Evolutionary conservation across 2,113 vertebrate genomes (phyloP), one percentile per base, ranked within the genome.

Genomic region (Gallinago paraguaiae): DNA sequence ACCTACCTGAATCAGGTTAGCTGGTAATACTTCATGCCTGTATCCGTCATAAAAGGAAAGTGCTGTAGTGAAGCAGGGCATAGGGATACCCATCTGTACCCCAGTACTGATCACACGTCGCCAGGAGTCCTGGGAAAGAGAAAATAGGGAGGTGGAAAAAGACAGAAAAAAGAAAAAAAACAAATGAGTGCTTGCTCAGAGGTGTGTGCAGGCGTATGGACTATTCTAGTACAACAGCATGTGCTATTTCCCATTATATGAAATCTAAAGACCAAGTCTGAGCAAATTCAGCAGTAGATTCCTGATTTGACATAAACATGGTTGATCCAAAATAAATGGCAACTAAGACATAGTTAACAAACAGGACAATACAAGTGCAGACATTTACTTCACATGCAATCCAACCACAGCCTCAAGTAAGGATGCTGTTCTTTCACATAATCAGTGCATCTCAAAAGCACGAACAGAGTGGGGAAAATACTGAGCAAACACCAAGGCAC

Each of bases 21-120:
- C 99, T 1, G 99, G 99, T 41, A 99, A 95, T 96, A 97, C 90
- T 39, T 98, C 97, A 2, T 99, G 99, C 70, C 99, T 98, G 98
- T 99, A 99, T 0, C 99, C 99, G 1, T 99, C 99, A 2, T 99
- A 99, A 98, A 99, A 99, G 74, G 99, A 98, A 84, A 99, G 98
- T 7, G 99, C 99, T 0, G 99, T 99, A 87, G 98, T 99, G 98
- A 99, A 99, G 88, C 99, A 99, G 43, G 99, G 99, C 99, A 99
- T 99, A 12, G 99, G 99, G 90, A 99, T 99, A 23, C 99, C 99
- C 7, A 97, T 95, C 97, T 99, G 98, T 48, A 99, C 98, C 4
- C 99, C 99, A 2, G 98, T 98, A 79, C 99, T 98, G 86, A 99
- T 95, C 3, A 98, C 97, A 70, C 97, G 98, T 70, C 99, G 98